Percentiles rank a stretch among this genome's conserved stretches.
phyloP scores from a whole-genome alignment of 1,140 invertebrate species.

The Aradophagus sp. region DNA sequence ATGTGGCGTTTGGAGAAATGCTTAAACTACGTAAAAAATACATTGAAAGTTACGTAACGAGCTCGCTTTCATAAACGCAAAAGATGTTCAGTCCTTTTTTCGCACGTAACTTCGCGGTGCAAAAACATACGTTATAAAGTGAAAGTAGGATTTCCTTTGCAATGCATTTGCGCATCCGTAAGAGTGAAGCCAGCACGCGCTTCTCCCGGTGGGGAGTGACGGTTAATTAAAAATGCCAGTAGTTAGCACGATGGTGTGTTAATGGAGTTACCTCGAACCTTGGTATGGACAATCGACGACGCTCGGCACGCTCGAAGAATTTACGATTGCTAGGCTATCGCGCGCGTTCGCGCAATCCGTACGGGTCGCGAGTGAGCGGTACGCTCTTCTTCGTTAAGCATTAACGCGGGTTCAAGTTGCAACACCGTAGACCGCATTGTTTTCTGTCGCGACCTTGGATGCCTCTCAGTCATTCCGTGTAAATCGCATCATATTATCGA shows the following conservation, averaged over 20 bases:
- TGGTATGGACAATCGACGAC: conserved; percentile 54
- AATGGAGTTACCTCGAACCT: conserved; percentile 50
- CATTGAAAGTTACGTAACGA: too few species aligned
- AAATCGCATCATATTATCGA: conserved; percentile 59
- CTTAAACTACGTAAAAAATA: too few species aligned
- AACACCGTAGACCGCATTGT: conserved; percentile 53
- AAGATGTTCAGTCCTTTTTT: too few species aligned
- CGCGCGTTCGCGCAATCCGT: conserved; percentile 26
- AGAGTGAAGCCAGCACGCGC: not conserved
- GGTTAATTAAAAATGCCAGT: conserved; percentile 56
- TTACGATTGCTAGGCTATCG: conserved; percentile 51
- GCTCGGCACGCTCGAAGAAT: conserved; percentile 32
- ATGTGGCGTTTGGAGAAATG: too few species aligned
- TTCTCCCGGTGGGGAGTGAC: conserved; percentile 4
- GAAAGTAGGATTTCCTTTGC: conserved; percentile 53
- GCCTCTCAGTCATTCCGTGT: conserved; percentile 54
- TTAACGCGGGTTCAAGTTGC: conserved; percentile 54
- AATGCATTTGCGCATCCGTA: conserved; percentile 11
- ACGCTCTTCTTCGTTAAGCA: conserved; percentile 46
- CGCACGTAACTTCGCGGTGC: too few species aligned
- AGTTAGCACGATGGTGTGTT: conserved; percentile 54
- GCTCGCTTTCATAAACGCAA: too few species aligned
- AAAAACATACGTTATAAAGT: conserved; percentile 54
- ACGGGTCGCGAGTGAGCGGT: conserved; percentile 34
- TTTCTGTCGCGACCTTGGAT: conserved; percentile 50